phyloP scores from a whole-genome alignment of 2,113 vertebrate genomes.

The Caranx ignobilis region DNA sequence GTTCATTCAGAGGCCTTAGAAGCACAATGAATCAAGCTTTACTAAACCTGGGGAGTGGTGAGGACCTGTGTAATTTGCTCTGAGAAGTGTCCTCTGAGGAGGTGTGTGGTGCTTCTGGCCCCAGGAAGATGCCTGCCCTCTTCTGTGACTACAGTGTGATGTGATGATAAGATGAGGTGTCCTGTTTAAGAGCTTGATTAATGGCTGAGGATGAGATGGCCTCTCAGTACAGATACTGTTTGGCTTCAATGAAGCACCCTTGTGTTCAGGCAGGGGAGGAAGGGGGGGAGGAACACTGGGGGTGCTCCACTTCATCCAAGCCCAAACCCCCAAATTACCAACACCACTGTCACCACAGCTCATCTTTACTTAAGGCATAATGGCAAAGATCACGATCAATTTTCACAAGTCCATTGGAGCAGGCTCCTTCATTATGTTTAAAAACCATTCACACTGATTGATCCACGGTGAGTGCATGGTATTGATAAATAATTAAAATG shows the following conservation, averaged over 20 bases:
- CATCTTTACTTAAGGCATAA: conserved; percentile 81
- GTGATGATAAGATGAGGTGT: conserved; percentile 81
- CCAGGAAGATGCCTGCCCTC: conserved; percentile 68
- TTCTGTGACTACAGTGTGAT: conserved; percentile 63
- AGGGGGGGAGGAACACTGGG: conserved; percentile 40
- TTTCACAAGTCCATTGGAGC: conserved; percentile 79
- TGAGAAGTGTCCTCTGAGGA: conserved; percentile 77
- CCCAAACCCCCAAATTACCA: conserved; percentile 77
- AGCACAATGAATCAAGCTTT: conserved; percentile 78
- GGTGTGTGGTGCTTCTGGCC: conserved; percentile 63
- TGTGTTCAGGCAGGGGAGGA: conserved; percentile 56
- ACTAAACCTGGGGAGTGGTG: conserved; percentile 75
- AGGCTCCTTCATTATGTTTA: conserved; percentile 83
- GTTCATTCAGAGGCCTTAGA: conserved; percentile 71
- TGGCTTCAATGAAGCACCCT: conserved; percentile 78
- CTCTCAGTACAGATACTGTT: conserved; percentile 76
- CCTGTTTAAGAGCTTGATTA: conserved; percentile 82
- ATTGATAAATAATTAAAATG: conserved; percentile 94
- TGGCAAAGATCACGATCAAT: conserved; percentile 85
- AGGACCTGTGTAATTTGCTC: conserved; percentile 75
- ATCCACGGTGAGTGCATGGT: conserved; percentile 85
- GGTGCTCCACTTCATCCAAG: conserved; percentile 58
- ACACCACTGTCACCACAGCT: conserved; percentile 74
- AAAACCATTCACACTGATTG: conserved; percentile 87
- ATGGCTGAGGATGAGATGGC: conserved; percentile 78